Evolutionary conservation across 2,797 vertebrate genomes (phyloP).

Genomic region (Hydrolagus colliei): DNA sequence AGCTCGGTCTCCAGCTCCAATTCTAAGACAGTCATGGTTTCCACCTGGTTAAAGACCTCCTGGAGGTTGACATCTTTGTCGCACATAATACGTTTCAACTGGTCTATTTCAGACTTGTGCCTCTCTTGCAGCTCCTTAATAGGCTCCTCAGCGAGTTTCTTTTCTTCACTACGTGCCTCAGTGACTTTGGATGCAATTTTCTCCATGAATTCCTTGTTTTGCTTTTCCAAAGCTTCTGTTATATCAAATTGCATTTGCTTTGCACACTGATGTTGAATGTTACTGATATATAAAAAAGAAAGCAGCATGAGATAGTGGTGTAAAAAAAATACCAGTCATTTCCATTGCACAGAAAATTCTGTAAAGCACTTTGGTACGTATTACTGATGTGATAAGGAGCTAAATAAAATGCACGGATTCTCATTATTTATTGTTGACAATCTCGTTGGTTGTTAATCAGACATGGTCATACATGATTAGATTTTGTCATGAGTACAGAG

Average conservation of each 20-base stretch:
- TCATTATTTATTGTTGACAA: too few relatives aligned
- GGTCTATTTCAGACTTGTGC: slow-evolving; percentile 41
- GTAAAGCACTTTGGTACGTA: too few relatives aligned
- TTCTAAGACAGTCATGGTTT: slow-evolving; percentile 51
- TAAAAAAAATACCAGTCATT: background rate
- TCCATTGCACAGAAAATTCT: too few relatives aligned
- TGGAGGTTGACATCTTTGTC: slow-evolving; percentile 44
- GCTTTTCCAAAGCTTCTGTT: background rate
- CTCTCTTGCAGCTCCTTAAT: slow-evolving; percentile 39
- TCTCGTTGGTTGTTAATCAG: too few relatives aligned
- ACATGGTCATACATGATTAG: too few relatives aligned
- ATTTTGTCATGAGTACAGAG: too few relatives aligned
- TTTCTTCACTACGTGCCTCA: slow-evolving; percentile 40
- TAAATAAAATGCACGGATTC: too few relatives aligned
- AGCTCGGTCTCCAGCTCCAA: slow-evolving; percentile 52
- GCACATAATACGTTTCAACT: slow-evolving; percentile 35
- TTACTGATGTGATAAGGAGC: too few relatives aligned
- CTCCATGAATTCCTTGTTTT: slow-evolving; percentile 38
- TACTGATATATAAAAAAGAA: slow-evolving; percentile 12
- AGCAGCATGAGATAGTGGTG: background rate
- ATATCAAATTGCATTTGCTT: background rate
- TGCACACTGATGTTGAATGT: background rate
- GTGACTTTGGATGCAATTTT: slow-evolving; percentile 39
- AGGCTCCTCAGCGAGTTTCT: slow-evolving; percentile 41
- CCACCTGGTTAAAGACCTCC: slow-evolving; percentile 38